A percentile compares a stretch with the other conserved stretches of the same genome.
These are phyloP conservation scores for Tuta absoluta DNA, from an alignment of 2,888 invertebrate species.

Conservation along the genomic window DNA sequence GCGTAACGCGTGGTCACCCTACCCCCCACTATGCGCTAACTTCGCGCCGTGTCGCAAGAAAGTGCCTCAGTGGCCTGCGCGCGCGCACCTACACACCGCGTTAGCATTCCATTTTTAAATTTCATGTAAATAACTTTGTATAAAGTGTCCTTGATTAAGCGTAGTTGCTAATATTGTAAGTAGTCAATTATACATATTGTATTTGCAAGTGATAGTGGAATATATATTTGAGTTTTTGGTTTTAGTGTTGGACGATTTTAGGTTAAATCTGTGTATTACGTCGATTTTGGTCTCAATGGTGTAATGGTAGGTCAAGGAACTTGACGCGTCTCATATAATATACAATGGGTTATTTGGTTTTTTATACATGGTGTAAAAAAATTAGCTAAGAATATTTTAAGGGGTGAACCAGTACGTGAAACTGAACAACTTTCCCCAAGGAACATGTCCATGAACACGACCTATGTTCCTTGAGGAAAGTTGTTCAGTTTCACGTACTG, in stretches of 20 bases:
- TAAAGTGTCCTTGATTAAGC: background rate
- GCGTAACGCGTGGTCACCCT: background rate
- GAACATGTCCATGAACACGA: no score
- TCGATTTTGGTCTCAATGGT: slow-evolving; percentile 22
- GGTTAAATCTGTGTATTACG: slow-evolving; percentile 5
- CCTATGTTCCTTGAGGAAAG: no score
- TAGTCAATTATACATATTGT: background rate
- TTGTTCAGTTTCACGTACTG: no score
- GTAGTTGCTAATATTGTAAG: background rate
- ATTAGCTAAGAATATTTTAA: no score
- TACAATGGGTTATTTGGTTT: background rate
- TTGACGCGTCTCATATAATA: background rate
- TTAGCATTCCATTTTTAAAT: background rate
- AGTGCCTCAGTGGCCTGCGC: slow-evolving; percentile 29
- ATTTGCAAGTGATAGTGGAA: background rate
- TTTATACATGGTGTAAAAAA: no score
- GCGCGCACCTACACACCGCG: slow-evolving; percentile 21
- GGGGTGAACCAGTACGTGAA: no score
- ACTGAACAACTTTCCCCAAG: no score
- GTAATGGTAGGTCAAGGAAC: slow-evolving; percentile 3
- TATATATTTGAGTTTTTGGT: background rate
- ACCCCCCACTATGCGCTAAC: slow-evolving; percentile 8
- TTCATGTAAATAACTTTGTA: background rate
- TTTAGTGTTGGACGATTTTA: background rate
- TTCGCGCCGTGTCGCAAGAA: slow-evolving; percentile 24